Evolutionary conservation across 2,888 invertebrate species (phyloP).

Genomic region (Ophion slaviceki): DNA sequence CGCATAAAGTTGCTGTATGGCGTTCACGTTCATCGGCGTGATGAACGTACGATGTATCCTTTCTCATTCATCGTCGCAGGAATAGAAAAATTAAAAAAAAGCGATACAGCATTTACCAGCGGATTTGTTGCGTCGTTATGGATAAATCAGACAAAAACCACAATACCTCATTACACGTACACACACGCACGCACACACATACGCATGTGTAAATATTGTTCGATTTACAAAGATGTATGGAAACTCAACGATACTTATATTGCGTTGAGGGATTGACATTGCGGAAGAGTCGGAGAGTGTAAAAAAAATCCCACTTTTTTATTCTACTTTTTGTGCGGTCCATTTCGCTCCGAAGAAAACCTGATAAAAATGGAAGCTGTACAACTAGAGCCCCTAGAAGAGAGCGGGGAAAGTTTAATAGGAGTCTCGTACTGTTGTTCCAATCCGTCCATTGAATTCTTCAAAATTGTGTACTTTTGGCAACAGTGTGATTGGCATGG

Average conservation of each 20-base stretch:
- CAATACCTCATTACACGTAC: neutral
- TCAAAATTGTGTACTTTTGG: neutral
- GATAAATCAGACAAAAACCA: slow-evolving; percentile 54
- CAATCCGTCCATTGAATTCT: neutral
- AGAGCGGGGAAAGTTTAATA: neutral
- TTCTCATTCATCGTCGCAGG: slow-evolving; percentile 34
- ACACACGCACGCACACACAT: neutral
- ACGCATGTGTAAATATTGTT: neutral
- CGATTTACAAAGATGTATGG: neutral
- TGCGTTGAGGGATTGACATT: neutral
- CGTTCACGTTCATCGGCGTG: slow-evolving; percentile 28
- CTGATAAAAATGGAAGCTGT: neutral
- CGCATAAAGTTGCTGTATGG: neutral
- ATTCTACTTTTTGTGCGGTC: neutral
- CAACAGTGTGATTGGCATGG: neutral
- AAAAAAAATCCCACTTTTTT: neutral
- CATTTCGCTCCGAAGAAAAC: neutral
- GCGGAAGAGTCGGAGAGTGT: neutral
- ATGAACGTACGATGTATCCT: slow-evolving; percentile 52
- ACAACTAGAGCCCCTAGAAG: neutral
- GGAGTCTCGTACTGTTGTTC: neutral
- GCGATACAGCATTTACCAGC: slow-evolving; percentile 26
- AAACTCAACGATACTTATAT: neutral
- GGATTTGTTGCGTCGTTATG: slow-evolving; percentile 63
- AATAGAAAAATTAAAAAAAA: slow-evolving; percentile 36